A percentile compares a stretch with the other conserved stretches of the same genome.
Conservation (phyloP, 2,113 vertebrate genomes). For the Polypterus bichir region DNA sequence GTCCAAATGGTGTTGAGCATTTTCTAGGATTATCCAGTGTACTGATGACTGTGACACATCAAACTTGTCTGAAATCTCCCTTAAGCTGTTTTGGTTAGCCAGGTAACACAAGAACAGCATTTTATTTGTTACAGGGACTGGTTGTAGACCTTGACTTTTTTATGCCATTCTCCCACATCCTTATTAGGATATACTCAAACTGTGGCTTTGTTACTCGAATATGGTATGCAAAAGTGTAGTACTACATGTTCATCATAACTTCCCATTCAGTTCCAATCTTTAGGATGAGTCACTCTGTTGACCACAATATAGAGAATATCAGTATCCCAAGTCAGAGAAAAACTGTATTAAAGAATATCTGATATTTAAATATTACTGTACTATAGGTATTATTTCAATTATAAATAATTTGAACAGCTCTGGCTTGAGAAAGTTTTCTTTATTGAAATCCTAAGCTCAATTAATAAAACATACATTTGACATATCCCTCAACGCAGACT, state of each 20-base stretch:
- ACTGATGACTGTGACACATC: slow-evolving; percentile 6
- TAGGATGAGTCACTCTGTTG: slow-evolving; percentile 5
- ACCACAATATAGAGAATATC: slow-evolving; percentile 7
- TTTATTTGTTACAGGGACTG: slow-evolving; percentile 11
- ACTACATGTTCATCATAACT: background rate
- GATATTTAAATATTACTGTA: slow-evolving; percentile 5
- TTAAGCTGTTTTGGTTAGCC: slow-evolving; percentile 14
- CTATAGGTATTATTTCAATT: slow-evolving; percentile 4
- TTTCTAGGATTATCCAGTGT: slow-evolving; percentile 10
- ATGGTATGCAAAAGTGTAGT: slow-evolving; percentile 4
- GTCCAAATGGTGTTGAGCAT: slow-evolving; percentile 8
- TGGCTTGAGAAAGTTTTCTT: slow-evolving; percentile 5
- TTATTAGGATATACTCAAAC: slow-evolving; percentile 4
- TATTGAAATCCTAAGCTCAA: slow-evolving; percentile 7
- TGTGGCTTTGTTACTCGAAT: slow-evolving; percentile 3
- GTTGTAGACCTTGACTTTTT: slow-evolving; percentile 5
- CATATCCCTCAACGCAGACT: slow-evolving; percentile 8
- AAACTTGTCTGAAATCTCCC: slow-evolving; percentile 17
- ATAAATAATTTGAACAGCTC: slow-evolving; percentile 7
- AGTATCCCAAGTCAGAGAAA: slow-evolving; percentile 5
- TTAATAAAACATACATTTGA: slow-evolving; percentile 3
- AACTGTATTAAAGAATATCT: slow-evolving; percentile 1
- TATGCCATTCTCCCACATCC: slow-evolving; percentile 1
- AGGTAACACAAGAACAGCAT: slow-evolving; percentile 13
- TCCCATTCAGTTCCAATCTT: background rate